These are phyloP conservation scores for Poecilia picta DNA, from an alignment of 2,797 vertebrate genomes.

Conservation along the genomic window DNA sequence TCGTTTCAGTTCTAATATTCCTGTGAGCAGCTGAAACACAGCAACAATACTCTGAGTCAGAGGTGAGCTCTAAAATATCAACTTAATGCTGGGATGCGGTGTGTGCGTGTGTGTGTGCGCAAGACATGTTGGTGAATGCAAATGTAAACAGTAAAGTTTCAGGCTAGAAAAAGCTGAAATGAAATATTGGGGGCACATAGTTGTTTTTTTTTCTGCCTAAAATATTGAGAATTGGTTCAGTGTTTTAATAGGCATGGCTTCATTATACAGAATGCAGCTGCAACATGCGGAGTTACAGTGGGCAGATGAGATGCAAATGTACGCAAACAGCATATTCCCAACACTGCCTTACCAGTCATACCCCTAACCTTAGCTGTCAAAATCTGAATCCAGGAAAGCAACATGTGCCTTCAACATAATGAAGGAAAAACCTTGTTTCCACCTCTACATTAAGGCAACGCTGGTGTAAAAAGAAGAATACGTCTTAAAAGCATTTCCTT, in stretches of 20 bases:
- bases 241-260: background rate
- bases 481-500: conserved; percentile 35
- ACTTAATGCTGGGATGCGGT: conserved; percentile 4
- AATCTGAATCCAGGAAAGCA: conserved; percentile 10
- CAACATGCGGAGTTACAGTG: background rate
- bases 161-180: background rate
- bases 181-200: background rate
- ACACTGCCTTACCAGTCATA: conserved; percentile 2
- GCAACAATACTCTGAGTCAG: background rate
- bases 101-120: no score
- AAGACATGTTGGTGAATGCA: conserved; percentile 3
- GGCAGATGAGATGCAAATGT: background rate
- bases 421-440: conserved; percentile 10
- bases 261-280: background rate
- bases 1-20: background rate
- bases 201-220: background rate
- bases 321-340: background rate
- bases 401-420: conserved; percentile 6
- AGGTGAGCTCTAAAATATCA: conserved; percentile 7
- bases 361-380: conserved; percentile 22
- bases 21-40: background rate
- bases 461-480: conserved; percentile 29
- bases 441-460: conserved; percentile 28
- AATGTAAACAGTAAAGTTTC: background rate
- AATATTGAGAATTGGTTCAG: background rate